A percentile compares a stretch with the other conserved stretches of the same genome.
Conservation (phyloP, 1,140 invertebrate species). For the Sinella curviseta region DNA sequence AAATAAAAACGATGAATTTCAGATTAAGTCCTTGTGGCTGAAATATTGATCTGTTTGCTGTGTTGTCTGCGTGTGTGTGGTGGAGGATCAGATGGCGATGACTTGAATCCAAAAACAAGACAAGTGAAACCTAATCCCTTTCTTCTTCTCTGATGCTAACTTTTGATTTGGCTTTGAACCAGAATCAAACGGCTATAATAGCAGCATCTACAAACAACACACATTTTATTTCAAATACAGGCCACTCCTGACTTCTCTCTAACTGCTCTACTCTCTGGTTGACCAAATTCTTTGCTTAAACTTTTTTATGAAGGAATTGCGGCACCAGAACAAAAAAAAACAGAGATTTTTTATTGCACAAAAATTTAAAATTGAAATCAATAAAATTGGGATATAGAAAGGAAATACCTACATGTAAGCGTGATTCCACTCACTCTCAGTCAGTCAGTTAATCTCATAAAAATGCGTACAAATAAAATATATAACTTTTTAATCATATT, state of each 20-base stretch:
- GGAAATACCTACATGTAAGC: background rate
- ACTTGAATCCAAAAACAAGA: background rate
- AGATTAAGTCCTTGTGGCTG: background rate
- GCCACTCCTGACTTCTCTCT: slow-evolving; percentile 2
- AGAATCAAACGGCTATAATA: background rate
- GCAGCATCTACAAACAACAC: background rate
- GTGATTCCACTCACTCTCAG: background rate
- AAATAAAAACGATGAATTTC: background rate
- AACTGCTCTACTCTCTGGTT: background rate
- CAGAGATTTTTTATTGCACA: slow-evolving; percentile 3
- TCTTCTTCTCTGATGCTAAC: background rate
- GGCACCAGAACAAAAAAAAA: background rate
- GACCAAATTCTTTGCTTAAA: background rate
- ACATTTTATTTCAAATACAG: background rate
- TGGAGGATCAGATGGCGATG: background rate
- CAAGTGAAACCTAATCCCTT: slow-evolving; percentile 15
- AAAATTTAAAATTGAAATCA: slow-evolving; percentile 9
- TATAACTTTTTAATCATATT: background rate
- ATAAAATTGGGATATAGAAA: background rate
- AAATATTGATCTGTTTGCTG: background rate
- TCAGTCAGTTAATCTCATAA: background rate
- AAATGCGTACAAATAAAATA: background rate
- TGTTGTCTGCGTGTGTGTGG: background rate
- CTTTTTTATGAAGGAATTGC: background rate
- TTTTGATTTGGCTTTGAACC: background rate